phyloP scores from a whole-genome alignment of 2,888 invertebrate species.

The Meiosimyza decipiens region DNA sequence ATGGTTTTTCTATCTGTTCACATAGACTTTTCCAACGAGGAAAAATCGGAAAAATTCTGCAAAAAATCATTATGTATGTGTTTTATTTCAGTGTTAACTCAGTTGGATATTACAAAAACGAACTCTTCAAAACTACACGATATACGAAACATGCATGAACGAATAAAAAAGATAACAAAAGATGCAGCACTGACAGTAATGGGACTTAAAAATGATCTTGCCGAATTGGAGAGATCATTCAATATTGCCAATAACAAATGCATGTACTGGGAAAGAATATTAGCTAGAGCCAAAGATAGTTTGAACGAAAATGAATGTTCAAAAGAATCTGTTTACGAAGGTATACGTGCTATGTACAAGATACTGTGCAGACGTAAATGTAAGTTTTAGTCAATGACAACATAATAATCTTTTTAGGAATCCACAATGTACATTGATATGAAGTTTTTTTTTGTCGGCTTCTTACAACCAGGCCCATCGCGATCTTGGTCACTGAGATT shows the following conservation, averaged over 20 bases:
- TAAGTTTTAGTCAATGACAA: conserved; percentile 35
- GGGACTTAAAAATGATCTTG: conserved; percentile 63
- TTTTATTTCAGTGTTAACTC: conserved; percentile 60
- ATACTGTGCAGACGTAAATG: conserved; percentile 59
- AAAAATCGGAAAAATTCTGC: too few species aligned
- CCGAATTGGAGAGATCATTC: conserved; percentile 61
- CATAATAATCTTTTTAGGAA: too few species aligned
- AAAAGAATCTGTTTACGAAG: conserved; percentile 59
- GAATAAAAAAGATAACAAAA: conserved; percentile 62
- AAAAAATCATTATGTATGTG: too few species aligned
- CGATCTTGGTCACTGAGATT: too few species aligned
- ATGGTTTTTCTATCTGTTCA: too few species aligned
- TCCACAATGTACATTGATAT: too few species aligned
- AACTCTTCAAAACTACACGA: conserved; percentile 56
- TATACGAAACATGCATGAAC: conserved; percentile 62
- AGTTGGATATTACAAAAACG: conserved; percentile 60
- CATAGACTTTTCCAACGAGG: too few species aligned
- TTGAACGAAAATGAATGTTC: conserved; percentile 55
- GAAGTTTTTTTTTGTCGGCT: too few species aligned
- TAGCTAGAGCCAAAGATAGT: conserved; percentile 57
- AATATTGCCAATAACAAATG: conserved; percentile 56
- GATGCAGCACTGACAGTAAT: conserved; percentile 61
- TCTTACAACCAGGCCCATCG: too few species aligned
- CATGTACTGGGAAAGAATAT: conserved; percentile 62
- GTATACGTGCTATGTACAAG: conserved; percentile 58